phyloP scores from a whole-genome alignment of 2,888 invertebrate species.

The Dugesia japonica region DNA sequence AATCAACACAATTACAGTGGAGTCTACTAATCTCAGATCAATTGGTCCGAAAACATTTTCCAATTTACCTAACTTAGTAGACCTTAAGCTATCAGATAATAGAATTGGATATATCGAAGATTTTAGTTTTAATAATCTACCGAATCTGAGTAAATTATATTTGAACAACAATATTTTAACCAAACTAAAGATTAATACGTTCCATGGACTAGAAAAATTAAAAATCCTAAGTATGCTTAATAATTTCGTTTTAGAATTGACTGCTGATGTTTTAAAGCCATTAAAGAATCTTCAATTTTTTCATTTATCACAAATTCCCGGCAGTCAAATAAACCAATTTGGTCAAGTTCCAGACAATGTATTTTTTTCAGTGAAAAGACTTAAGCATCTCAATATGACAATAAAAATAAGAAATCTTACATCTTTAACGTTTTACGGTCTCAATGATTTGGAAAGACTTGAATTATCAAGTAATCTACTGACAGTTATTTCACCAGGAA shows the following conservation, averaged over 20 bases:
- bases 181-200: background rate
- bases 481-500: background rate
- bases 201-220: conserved; percentile 28
- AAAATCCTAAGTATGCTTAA: conserved; percentile 25
- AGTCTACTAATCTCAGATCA: background rate
- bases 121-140: background rate
- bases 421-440: background rate
- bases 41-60: background rate
- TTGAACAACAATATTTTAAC: conserved; percentile 14
- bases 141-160: background rate
- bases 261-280: conserved; percentile 6
- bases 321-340: background rate
- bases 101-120: background rate
- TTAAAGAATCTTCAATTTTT: background rate
- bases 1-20: background rate
- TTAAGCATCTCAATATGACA: conserved; percentile 22
- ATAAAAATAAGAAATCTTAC: background rate
- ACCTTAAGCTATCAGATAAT: background rate
- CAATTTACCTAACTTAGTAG: background rate
- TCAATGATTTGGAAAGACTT: conserved; percentile 24
- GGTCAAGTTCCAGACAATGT: background rate
- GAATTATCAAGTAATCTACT: conserved; percentile 25
- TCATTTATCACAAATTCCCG: background rate
- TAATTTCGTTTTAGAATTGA: conserved; percentile 5
- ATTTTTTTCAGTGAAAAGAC: background rate